Base-by-base conservation (phyloP, 1,140 invertebrate species). In the Thaumatotibia leucotreta region DNA sequence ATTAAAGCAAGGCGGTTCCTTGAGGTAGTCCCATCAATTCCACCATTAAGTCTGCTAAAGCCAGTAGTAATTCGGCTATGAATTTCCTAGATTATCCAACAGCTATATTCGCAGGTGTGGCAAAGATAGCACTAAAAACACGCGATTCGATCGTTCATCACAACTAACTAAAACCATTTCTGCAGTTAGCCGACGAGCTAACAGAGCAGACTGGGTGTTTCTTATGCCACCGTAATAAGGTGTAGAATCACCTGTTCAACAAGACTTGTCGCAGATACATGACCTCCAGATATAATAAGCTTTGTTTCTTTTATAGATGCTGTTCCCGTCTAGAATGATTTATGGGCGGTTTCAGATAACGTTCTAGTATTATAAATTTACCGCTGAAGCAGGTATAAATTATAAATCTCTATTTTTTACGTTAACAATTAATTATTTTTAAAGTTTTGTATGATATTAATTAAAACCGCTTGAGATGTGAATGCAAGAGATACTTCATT, bases 241-340 rank as follows among this genome's bases (percentile, higher is more conserved):
- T 27, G 24, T n/a, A 58, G 23, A 6, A 17, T 58, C 52, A 29
- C 24, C 52, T 9, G 23, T 31, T 27, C n/a, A 14, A 5, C 50
- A 24, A 27, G 23, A n/a, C 52, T 27, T 58, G 52, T 58, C 52
- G 52, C 52, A 27, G 27, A 24, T 58, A 27, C 24, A 24, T 58
- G 52, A 58, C 24, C 52, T 58, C 52, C 52, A 58, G 52, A 58
- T 58, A 58, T 58, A 58, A 58, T 58, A 58, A 58, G 52, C 52
- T 58, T 58, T 58, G 52, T 58, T 58, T 58, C 52, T 29, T 54
- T 58, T 58, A 58, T 58, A 31, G 52, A 58, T 31, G 52, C 52
- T 58, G 27, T 31, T 58, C 52, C n/a, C 52, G 27, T 58, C 24
- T 58, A 58, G n/a, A 58, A 58, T 58, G 24, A 58, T 58, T 58